Base-by-base conservation (phyloP, 2,888 invertebrate genomes). In the Seira ritae region DNA sequence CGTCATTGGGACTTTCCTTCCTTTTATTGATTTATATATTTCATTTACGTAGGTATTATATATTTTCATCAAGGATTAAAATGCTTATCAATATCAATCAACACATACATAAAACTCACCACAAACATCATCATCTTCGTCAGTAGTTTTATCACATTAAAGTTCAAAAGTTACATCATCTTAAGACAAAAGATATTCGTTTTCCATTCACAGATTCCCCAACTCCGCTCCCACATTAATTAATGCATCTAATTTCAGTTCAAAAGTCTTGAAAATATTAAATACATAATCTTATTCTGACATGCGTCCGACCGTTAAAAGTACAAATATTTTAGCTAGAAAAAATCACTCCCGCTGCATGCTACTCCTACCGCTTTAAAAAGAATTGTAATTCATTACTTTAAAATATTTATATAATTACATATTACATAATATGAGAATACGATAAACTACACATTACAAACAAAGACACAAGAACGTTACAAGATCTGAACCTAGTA, bases 111-210 rank as follows among this genome's bases (percentile, higher is more conserved):
- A 31, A 31, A 31, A 31, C 17, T 55, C 3, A 55, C 3, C 55
- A 55, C n/a, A 55, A 55, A n/a, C 17, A 55, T 55, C 55, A 31
- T 31, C 31, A 55, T 55, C 42, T n/a, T 55, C 55, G 15, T 55
- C 55, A 55, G 55, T 55, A 55, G 3, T 55, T 55, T 55, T 55
- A 55, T 55, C 55, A 55, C 55, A 55, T n/a, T 55, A 55, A 55
- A 55, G 55, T 55, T 55, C 55, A 55, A 55, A 55, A 55, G 55
- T 55, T 55, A 55, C 55, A 8, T 1, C n/a, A 55, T 31, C n/a
- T 42, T 55, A 55, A 55, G 55, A 55, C 17, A 55, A 55, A 55
- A 55, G 55, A n/a, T 55, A 55, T 55, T 55, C 17, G 3, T 17
- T 55, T 55, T 17, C 12, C n/a, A 3, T 55, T 55, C 55, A 55